Evolutionary conservation across 2,888 invertebrate genomes (phyloP).

Genomic region (Malachius bipustulatus): DNA sequence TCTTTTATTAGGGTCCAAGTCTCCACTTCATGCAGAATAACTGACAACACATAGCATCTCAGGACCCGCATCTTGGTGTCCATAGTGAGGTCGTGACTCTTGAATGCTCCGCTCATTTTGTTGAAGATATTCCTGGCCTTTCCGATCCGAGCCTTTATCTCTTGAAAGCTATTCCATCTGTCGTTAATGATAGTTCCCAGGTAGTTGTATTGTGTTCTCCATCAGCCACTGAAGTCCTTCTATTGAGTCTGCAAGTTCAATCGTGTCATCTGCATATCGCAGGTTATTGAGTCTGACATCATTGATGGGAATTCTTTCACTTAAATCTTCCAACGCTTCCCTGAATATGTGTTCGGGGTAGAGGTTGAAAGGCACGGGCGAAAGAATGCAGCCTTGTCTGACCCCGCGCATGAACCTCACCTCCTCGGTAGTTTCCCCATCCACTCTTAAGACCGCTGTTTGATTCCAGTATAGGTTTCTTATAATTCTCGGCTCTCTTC

Average conservation of each 20-base stretch:
- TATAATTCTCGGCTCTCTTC: not conserved
- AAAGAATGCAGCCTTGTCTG: conserved; percentile 2
- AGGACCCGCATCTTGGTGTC: not conserved
- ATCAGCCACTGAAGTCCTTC: too few relatives aligned
- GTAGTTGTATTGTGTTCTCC: too few relatives aligned
- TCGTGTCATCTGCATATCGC: conserved; percentile 1
- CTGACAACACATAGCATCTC: conserved; percentile 7
- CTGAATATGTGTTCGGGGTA: not conserved
- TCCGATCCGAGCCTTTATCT: too few relatives aligned
- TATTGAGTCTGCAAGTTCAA: not conserved
- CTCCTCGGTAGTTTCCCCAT: not conserved
- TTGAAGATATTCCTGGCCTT: too few relatives aligned
- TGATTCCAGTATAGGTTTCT: not conserved
- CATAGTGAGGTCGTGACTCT: conserved; percentile 6
- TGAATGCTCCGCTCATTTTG: too few relatives aligned
- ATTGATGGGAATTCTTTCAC: not conserved
- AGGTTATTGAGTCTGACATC: not conserved
- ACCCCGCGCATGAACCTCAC: not conserved
- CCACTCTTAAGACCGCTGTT: not conserved
- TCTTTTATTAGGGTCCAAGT: conserved; percentile 4
- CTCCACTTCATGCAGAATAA: conserved; percentile 8
- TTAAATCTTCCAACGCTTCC: not conserved
- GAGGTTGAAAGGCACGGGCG: not conserved
- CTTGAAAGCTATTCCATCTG: too few relatives aligned
- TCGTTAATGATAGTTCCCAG: too few relatives aligned